A percentile compares a stretch with the other conserved stretches of the same genome.
Conservation (phyloP, 30 jellyfish, hydroid and myxozoan genomes). For the Haliclystus octoradiatus region DNA sequence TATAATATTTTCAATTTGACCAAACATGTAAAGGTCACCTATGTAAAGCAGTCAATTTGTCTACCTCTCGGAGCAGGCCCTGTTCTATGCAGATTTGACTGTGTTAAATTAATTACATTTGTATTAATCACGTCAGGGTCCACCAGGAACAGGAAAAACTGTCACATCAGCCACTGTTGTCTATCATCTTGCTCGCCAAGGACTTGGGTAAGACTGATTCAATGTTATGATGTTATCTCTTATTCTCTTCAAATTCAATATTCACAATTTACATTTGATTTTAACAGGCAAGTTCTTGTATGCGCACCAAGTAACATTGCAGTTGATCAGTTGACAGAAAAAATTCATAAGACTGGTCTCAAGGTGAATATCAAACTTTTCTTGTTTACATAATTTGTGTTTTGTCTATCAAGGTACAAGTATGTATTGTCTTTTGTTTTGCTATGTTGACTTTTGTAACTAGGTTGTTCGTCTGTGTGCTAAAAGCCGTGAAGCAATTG, state of each 20-base stretch:
- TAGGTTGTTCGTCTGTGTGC: constrained; percentile 99
- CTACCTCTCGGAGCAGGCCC: too few species aligned
- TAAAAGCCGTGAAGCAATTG: constrained; percentile 98
- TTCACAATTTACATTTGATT: too few species aligned
- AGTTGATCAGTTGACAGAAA: constrained; percentile 97
- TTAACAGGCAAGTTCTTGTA: constrained; percentile 66
- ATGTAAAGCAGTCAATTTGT: too few species aligned
- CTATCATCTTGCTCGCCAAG: constrained; percentile 91
- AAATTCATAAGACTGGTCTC: constrained; percentile 93
- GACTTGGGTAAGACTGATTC: constrained; percentile 92
- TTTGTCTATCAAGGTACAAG: too few species aligned
- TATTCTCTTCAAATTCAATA: too few species aligned
- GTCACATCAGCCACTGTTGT: constrained; percentile 99
- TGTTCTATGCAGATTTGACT: background rate
- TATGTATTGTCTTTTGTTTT: too few species aligned
- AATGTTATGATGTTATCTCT: too few species aligned
- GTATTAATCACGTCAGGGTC: constrained; percentile 87
- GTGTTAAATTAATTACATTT: background rate
- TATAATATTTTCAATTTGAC: background rate
- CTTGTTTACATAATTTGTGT: background rate
- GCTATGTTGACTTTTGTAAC: background rate
- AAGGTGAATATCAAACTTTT: constrained; percentile 46
- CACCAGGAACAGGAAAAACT: constrained; percentile 99
- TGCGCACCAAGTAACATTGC: constrained; percentile 99
- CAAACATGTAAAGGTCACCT: background rate